Base-by-base conservation (phyloP, 2,888 invertebrate species). In the Eupithecia subfuscata region DNA sequence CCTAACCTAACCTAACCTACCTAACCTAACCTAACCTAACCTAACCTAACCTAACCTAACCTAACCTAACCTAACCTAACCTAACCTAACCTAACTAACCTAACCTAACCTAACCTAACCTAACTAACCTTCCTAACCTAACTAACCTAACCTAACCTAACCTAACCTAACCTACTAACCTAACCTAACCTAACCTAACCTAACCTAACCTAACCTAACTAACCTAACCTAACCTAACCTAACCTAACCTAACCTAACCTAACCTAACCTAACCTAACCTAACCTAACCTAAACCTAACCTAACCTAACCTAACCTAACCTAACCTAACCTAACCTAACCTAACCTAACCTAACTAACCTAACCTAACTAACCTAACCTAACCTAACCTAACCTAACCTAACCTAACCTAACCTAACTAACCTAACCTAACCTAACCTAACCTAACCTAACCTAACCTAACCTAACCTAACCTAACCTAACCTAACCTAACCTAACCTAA, bases 1-100 rank as follows among this genome's bases (percentile, higher is more conserved):
- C 80, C 80, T 79, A 81, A 78, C 80, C 80, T 77, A 80, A 69
- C 80, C 79, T 79, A 78, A 79, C n/a, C n/a, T n/a, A n/a, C n/a
- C n/a, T n/a, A n/a, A n/a, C n/a, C n/a, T n/a, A n/a, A n/a, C n/a
- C n/a, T 75, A 80, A 79, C 78, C 80, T 77, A 78, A 80, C 80
- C 78, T 78, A 77, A 78, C 80, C 78, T 78, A 80, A 80, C 77
- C 70, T 70, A 69, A 69, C 69, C 69, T 69, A 69, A 69, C 69
- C 69, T 69, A 69, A 70, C 78, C 75, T 76, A 79, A 70, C 70
- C 79, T 75, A 77, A 79, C 79, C 79, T 77, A 79, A 79, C 79
- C 79, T 79, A 79, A 79, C 79, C 52, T 52, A 45, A 45, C 45
- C 45, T 45, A 45, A 45, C 79, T 79, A 77, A 79, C 79, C 79